Conservation (phyloP, 1,140 invertebrate genomes). For the Heliconius melpomene region DNA sequence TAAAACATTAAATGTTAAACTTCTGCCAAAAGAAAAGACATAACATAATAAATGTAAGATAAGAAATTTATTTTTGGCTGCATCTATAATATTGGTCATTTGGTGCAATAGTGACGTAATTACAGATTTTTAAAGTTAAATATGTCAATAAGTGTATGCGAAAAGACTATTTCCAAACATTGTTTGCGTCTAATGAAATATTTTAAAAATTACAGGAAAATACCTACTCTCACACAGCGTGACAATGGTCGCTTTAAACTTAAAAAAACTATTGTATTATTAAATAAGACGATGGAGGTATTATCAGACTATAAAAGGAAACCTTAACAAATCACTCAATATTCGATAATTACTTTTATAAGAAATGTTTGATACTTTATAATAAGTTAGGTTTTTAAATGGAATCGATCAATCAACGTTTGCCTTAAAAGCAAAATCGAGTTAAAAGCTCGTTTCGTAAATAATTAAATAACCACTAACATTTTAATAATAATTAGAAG, state of each 20-base stretch:
- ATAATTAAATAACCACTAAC: background rate
- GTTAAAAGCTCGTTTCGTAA: background rate
- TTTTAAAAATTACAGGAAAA: too few relatives aligned
- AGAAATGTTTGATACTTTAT: background rate
- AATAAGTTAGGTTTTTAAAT: background rate
- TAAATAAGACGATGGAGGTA: background rate
- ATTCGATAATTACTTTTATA: background rate
- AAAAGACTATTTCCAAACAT: too few relatives aligned
- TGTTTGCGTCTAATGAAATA: too few relatives aligned
- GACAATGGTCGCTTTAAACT: too few relatives aligned
- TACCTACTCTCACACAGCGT: too few relatives aligned
- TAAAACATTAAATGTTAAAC: background rate
- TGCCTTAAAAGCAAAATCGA: background rate
- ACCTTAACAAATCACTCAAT: background rate
- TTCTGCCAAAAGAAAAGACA: background rate
- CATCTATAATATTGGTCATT: background rate
- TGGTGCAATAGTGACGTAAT: background rate
- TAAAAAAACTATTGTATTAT: too few relatives aligned
- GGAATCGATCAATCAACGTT: background rate
- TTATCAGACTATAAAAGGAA: background rate
- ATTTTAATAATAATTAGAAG: background rate
- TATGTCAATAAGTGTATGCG: too few relatives aligned
- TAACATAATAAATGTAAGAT: background rate
- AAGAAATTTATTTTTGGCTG: background rate
- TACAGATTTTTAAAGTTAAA: too few relatives aligned